Percentiles rank a stretch among this genome's conserved stretches.
phyloP scores from a whole-genome alignment of 2,888 invertebrate genomes.

The Artemia sp. region DNA sequence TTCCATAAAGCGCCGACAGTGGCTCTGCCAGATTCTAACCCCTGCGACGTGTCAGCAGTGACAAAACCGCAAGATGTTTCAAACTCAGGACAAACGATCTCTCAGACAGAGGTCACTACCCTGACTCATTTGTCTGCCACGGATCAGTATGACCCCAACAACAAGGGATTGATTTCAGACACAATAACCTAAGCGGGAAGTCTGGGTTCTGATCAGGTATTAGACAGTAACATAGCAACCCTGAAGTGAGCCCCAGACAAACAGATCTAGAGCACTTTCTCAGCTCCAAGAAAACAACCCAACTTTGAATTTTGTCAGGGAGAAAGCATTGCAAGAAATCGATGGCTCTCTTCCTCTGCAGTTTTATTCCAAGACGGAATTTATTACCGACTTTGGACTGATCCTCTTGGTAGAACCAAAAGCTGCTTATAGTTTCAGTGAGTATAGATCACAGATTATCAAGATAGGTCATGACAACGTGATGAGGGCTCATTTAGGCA shows the following conservation, averaged over 20 bases:
- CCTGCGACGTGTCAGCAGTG: too few species aligned
- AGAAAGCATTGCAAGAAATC: constrained; percentile 4
- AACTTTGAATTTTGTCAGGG: neutral
- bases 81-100: neutral
- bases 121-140: neutral
- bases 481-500: constrained; percentile 3
- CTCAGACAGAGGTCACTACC: neutral
- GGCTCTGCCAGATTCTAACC: too few species aligned
- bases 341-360: neutral
- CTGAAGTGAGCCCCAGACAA: too few species aligned
- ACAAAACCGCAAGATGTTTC: too few species aligned
- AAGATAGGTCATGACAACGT: constrained; percentile 13
- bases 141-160: neutral
- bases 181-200: neutral
- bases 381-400: constrained; percentile 7
- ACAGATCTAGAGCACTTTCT: neutral
- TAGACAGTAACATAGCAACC: too few species aligned
- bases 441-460: constrained; percentile 10
- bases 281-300: neutral
- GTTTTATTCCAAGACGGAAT: neutral
- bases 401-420: constrained; percentile 9
- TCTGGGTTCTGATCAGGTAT: neutral
- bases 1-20: too few species aligned
- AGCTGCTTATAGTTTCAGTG: neutral
- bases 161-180: constrained; percentile 6